These are phyloP conservation scores for Turritopsis rubra DNA, from an alignment of 30 jellyfish, hydroid and myxozoan species.

Conservation along the genomic window DNA sequence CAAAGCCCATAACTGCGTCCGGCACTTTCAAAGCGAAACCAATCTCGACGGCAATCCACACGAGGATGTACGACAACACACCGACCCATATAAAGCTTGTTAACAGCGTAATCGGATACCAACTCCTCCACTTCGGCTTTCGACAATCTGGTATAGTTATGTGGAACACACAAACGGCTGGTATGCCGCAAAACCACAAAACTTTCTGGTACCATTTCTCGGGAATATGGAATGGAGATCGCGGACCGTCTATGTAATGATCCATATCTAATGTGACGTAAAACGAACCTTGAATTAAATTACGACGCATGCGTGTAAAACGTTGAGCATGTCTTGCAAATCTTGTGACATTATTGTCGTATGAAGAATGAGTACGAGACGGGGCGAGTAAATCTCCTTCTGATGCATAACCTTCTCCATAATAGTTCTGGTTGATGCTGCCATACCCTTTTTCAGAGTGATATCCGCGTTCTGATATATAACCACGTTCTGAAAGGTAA, in stretches of 20 bases:
- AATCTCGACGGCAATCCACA: conserved; percentile 23
- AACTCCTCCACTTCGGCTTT: conserved; percentile 29
- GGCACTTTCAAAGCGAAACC: conserved; percentile 19
- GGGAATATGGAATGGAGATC: conserved; percentile 27
- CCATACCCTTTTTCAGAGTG: conserved; percentile 20
- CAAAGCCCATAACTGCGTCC: conserved; percentile 25
- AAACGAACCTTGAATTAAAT: conserved; percentile 23
- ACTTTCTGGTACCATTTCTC: not conserved
- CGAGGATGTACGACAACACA: conserved; percentile 9
- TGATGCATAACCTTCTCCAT: conserved; percentile 37
- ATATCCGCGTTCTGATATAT: conserved; percentile 15
- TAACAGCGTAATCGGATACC: conserved; percentile 22
- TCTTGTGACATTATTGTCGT: conserved; percentile 11
- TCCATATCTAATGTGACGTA: conserved; percentile 21
- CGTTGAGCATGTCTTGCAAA: conserved; percentile 22
- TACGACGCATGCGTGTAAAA: conserved; percentile 8
- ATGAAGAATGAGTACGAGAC: conserved; percentile 8
- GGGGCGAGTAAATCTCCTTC: conserved; percentile 21
- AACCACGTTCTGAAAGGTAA: conserved; percentile 18
- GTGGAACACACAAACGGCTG: conserved; percentile 30
- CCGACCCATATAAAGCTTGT: conserved; percentile 21
- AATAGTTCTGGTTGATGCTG: not conserved
- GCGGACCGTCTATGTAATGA: conserved; percentile 29
- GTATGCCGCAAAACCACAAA: conserved; percentile 19
- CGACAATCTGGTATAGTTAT: conserved; percentile 38